phyloP scores from a whole-genome alignment of 1,140 invertebrate genomes.

The Scaptodrosophila lebanonensis region DNA sequence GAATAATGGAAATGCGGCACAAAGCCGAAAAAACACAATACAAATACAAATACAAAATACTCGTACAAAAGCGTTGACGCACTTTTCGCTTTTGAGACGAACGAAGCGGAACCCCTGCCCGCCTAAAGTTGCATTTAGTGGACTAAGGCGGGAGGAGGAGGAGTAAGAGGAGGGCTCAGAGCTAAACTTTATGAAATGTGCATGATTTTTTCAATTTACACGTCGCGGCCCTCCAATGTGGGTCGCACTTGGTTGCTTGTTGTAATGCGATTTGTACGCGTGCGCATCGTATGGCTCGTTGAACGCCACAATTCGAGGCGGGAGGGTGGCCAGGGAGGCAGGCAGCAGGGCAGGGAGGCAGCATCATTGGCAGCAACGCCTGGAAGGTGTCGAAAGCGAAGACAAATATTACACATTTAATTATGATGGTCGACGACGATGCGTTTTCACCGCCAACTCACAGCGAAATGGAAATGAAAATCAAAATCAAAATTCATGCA shows the following conservation, averaged over 20 bases:
- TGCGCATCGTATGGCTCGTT: slow-evolving; percentile 40
- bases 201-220: slow-evolving; percentile 61
- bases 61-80: slow-evolving; percentile 39
- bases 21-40: slow-evolving; percentile 27
- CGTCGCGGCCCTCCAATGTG: neutral
- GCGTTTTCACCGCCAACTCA: slow-evolving; percentile 15
- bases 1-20: slow-evolving; percentile 30
- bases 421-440: slow-evolving; percentile 36
- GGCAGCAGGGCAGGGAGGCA: neutral
- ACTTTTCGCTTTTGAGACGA: slow-evolving; percentile 62
- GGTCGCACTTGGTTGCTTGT: neutral
- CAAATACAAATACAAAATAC: slow-evolving; percentile 22
- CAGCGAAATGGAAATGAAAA: slow-evolving; percentile 28
- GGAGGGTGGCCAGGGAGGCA: neutral
- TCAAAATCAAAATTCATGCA: slow-evolving; percentile 3
- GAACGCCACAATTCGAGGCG: slow-evolving; percentile 6
- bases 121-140: slow-evolving; percentile 15
- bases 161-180: slow-evolving; percentile 14
- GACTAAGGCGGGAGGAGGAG: slow-evolving; percentile 6
- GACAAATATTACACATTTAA: slow-evolving; percentile 70
- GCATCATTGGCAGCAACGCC: too few relatives aligned
- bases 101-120: slow-evolving; percentile 49
- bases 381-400: slow-evolving; percentile 56
- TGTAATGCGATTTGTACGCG: slow-evolving; percentile 13
- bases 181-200: slow-evolving; percentile 49